These are phyloP conservation scores for Sceloporus tristichus DNA, from an alignment of 2,113 vertebrate species.

Conservation along the genomic window DNA sequence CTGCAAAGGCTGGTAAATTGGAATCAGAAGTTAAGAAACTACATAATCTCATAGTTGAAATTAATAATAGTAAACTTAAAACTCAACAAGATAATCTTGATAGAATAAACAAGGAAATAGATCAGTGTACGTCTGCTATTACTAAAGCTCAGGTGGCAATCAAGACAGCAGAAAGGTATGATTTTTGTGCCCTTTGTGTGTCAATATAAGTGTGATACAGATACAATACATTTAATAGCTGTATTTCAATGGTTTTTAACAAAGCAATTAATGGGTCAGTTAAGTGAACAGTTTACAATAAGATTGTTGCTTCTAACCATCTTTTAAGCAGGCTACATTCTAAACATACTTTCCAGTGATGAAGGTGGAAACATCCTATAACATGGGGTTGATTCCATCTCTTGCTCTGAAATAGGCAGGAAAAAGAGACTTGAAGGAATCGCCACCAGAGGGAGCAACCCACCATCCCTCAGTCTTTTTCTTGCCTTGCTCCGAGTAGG, in stretches of 20 bases:
- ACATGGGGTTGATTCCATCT: no score
- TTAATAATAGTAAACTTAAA: conserved; percentile 90
- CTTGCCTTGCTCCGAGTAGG: no score
- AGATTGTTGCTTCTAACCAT: neutral
- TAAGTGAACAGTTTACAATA: neutral
- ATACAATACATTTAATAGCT: no score
- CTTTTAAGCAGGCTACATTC: neutral
- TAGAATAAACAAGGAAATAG: conserved; percentile 87
- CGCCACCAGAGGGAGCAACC: no score
- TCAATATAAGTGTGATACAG: neutral
- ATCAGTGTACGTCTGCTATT: conserved; percentile 86
- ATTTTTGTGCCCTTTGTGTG: neutral
- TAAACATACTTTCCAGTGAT: neutral
- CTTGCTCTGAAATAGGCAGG: no score
- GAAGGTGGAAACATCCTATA: no score
- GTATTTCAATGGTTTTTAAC: neutral
- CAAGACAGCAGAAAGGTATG: conserved; percentile 91
- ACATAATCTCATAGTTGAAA: conserved; percentile 91
- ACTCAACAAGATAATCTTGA: conserved; percentile 92
- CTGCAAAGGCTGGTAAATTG: conserved; percentile 85
- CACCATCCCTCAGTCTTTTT: no score
- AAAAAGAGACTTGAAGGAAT: no score
- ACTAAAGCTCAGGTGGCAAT: conserved; percentile 94
- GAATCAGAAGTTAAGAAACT: conserved; percentile 91
- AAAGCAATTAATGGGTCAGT: neutral